Conservation (phyloP, 2,888 invertebrate genomes). For the Iphiclides podalirius region DNA sequence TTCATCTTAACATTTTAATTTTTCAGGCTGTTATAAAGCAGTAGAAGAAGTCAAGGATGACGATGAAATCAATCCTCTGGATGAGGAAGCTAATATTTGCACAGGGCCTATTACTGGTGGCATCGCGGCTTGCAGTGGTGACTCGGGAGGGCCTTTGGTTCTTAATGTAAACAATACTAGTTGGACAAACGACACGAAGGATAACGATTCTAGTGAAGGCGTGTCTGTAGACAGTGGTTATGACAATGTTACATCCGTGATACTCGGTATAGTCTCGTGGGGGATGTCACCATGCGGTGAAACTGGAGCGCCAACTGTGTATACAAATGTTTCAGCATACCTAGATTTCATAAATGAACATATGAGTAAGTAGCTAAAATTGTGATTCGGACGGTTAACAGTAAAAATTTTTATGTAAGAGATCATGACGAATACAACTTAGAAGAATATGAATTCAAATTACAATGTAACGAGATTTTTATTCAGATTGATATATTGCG, state of each 20-base stretch:
- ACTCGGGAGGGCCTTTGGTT: constrained; percentile 78
- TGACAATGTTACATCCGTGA: constrained; percentile 39
- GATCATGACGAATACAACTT: too few relatives aligned
- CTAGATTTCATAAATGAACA: constrained; percentile 62
- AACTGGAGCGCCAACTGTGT: constrained; percentile 74
- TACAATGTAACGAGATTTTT: too few relatives aligned
- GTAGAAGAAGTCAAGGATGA: constrained; percentile 50
- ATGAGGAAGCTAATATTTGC: constrained; percentile 69
- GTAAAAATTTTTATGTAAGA: too few relatives aligned
- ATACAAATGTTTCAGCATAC: constrained; percentile 71
- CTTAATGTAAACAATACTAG: constrained; percentile 36
- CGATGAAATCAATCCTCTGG: constrained; percentile 60
- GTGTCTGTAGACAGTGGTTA: constrained; percentile 22
- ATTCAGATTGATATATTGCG: too few relatives aligned
- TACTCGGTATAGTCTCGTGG: constrained; percentile 80
- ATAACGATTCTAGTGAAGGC: constrained; percentile 25
- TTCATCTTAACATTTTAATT: constrained; percentile 24
- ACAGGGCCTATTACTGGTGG: constrained; percentile 74
- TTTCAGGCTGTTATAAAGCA: constrained; percentile 65
- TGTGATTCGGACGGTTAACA: too few relatives aligned
- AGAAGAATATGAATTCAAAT: too few relatives aligned
- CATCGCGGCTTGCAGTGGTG: constrained; percentile 76
- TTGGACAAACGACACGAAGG: constrained; percentile 28
- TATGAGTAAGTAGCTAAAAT: constrained; percentile 22
- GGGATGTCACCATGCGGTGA: constrained; percentile 75